A percentile compares a stretch with the other conserved stretches of the same genome.
Evolutionary conservation across 2,113 vertebrate genomes (phyloP).

Genomic region (Pyxicephalus adspersus): DNA sequence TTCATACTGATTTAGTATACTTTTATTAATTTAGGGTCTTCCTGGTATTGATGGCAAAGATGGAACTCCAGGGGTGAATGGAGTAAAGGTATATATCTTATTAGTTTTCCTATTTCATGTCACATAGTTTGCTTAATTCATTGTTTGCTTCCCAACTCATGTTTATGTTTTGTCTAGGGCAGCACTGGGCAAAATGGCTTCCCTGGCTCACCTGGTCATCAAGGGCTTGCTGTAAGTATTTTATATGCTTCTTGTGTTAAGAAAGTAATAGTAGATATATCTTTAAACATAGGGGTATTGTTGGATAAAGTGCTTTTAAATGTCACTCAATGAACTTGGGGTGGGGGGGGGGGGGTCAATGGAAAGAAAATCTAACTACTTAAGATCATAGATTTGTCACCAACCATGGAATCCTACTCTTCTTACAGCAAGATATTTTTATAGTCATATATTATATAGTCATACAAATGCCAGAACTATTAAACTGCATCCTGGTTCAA

Average conservation of each 20-base stretch:
- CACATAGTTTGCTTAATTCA: neutral
- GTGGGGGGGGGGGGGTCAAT: too few species aligned
- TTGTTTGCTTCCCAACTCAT: neutral
- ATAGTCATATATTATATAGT: too few species aligned
- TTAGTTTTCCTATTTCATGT: neutral
- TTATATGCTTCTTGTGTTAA: neutral
- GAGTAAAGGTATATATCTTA: slow-evolving; percentile 81
- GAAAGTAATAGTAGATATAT: neutral
- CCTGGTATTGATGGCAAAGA: slow-evolving; percentile 97
- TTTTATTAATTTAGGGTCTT: slow-evolving; percentile 79
- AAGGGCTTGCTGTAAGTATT: slow-evolving; percentile 88
- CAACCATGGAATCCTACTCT: too few species aligned
- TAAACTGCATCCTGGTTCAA: too few species aligned
- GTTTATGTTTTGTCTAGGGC: slow-evolving; percentile 73
- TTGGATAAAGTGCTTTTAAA: too few species aligned
- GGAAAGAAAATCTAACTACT: too few species aligned
- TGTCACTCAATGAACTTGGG: too few species aligned
- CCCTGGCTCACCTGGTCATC: slow-evolving; percentile 83
- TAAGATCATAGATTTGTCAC: too few species aligned
- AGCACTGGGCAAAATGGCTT: slow-evolving; percentile 78
- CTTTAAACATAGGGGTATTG: too few species aligned
- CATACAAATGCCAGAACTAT: too few species aligned
- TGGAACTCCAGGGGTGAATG: slow-evolving; percentile 88
- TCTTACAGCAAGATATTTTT: too few species aligned
- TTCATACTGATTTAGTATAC: neutral